phyloP scores from a whole-genome alignment of 2,888 invertebrate genomes.

The Stictocephala bisonia region DNA sequence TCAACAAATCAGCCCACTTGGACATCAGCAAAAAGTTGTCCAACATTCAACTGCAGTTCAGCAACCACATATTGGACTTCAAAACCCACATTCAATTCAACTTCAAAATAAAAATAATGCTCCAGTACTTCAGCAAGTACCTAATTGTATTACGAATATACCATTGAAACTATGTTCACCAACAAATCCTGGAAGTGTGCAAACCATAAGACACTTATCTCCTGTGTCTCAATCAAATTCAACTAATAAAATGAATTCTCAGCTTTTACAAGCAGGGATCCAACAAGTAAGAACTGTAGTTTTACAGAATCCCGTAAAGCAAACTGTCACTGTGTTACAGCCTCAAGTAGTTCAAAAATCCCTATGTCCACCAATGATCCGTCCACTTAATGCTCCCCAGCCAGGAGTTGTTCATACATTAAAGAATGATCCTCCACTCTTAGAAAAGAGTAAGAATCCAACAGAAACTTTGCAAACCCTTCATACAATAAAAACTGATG shows the following conservation, averaged over 20 bases:
- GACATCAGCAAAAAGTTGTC: constrained; percentile 4
- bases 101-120: background rate
- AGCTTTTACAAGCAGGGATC: constrained; percentile 1
- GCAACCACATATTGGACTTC: background rate
- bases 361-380: constrained; percentile 21
- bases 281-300: constrained; percentile 29
- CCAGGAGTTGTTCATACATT: constrained; percentile 37
- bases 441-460: constrained; percentile 21
- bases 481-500: background rate
- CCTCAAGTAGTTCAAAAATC: constrained; percentile 23
- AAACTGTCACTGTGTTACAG: constrained; percentile 24
- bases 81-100: background rate
- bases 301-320: constrained; percentile 25
- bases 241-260: constrained; percentile 18
- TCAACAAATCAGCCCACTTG: constrained; percentile 14
- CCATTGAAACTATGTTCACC: constrained; percentile 24
- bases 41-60: constrained; percentile 9
- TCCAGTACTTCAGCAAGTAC: constrained; percentile 10
- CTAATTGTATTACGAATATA: background rate
- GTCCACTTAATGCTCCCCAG: constrained; percentile 32
- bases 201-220: constrained; percentile 19
- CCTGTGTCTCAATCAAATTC: constrained; percentile 24
- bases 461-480: background rate
- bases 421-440: constrained; percentile 5
- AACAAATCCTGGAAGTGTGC: constrained; percentile 1